Evolutionary conservation across 2,797 vertebrate genomes (phyloP).

Genomic region (Myotis pilosus): DNA sequence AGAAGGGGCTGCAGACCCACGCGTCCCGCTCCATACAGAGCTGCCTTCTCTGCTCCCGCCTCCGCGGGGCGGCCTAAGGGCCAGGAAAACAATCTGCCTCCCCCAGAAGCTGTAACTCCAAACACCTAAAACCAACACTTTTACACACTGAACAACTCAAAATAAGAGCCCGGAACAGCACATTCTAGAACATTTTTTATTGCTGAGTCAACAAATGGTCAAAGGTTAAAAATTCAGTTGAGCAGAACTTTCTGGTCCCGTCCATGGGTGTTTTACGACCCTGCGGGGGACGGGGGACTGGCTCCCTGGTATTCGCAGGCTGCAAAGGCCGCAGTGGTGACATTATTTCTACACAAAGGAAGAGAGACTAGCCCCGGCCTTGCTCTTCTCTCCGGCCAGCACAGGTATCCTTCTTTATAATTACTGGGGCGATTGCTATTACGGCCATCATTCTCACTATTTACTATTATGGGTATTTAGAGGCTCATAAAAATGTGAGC

Average conservation of each 20-base stretch:
- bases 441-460: conserved; percentile 80
- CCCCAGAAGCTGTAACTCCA: neutral
- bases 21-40: fast-evolving
- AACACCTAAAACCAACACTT: neutral
- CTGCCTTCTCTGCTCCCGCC: neutral
- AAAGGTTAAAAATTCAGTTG: neutral
- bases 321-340: neutral
- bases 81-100: neutral
- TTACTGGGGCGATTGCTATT: conserved; percentile 81
- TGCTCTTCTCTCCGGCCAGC: conserved; percentile 71
- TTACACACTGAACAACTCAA: neutral
- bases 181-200: neutral
- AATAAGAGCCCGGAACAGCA: neutral
- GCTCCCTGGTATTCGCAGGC: neutral
- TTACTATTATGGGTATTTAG: conserved; percentile 85
- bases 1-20: fast-evolving
- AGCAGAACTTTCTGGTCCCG: neutral
- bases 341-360: conserved; percentile 48
- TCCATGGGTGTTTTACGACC: neutral
- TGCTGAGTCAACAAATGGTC: neutral
- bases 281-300: neutral
- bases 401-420: conserved; percentile 78
- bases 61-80: too few relatives aligned
- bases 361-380: conserved; percentile 62
- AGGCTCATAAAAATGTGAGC: conserved; percentile 87